Conservation (phyloP, 2,797 vertebrate species). For the Gouania willdenowi region DNA sequence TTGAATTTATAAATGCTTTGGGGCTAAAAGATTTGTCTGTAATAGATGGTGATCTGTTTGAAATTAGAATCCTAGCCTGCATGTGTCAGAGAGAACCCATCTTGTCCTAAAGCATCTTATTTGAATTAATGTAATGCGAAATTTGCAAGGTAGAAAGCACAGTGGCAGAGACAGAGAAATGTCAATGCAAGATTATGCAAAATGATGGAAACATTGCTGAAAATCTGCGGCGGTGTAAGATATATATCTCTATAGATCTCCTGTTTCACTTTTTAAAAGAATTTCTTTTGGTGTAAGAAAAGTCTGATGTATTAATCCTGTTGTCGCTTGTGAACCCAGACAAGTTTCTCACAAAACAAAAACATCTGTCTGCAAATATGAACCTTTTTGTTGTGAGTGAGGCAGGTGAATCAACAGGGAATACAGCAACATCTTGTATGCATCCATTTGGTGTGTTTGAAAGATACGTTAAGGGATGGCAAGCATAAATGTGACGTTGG, state of each 20-base stretch:
- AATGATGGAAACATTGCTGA: no score
- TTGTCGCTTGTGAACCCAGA: conserved; percentile 9
- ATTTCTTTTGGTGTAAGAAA: conserved; percentile 23
- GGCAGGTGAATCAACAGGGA: conserved; percentile 13
- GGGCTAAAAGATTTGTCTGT: conserved; percentile 20
- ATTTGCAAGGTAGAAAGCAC: conserved; percentile 32
- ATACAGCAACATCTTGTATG: conserved; percentile 4
- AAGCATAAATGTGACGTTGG: not conserved
- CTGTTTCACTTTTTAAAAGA: no score
- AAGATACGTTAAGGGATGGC: conserved; percentile 11
- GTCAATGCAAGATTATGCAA: conserved; percentile 55
- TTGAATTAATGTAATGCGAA: conserved; percentile 43
- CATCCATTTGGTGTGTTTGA: not conserved
- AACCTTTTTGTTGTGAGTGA: not conserved
- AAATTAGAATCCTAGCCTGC: conserved; percentile 26
- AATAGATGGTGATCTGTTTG: conserved; percentile 26
- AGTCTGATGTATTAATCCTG: conserved; percentile 47
- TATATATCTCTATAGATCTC: no score
- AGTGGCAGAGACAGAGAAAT: conserved; percentile 27
- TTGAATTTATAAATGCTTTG: conserved; percentile 17
- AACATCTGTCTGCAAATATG: not conserved
- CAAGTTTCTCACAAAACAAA: conserved; percentile 27
- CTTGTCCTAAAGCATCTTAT: conserved; percentile 27
- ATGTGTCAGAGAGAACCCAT: conserved; percentile 18
- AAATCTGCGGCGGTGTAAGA: no score